These are phyloP conservation scores for Ficedula albicollis DNA, from an alignment of 2,797 vertebrate genomes.

Conservation along the genomic window DNA sequence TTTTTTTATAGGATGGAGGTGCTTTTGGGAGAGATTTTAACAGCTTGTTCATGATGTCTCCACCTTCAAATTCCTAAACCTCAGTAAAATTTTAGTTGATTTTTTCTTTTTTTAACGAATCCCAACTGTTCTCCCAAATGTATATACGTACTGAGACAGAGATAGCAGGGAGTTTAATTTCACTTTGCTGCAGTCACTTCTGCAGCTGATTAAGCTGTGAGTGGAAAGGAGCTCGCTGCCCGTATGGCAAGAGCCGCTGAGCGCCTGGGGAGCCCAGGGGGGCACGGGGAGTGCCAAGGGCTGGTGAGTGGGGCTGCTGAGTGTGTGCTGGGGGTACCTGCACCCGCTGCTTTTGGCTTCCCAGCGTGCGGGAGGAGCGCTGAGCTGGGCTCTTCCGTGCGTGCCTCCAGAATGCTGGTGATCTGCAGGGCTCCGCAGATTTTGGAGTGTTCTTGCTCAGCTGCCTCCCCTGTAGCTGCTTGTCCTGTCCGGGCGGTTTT, in stretches of 20 bases:
- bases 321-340: too few species aligned
- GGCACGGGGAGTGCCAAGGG: accelerated
- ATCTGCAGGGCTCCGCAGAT: neutral
- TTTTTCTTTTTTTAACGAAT: neutral
- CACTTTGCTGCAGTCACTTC: neutral
- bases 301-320: neutral
- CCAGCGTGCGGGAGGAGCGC: neutral
- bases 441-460: neutral
- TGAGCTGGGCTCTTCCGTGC: accelerated
- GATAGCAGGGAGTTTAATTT: neutral
- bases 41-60: neutral
- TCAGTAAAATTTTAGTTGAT: neutral
- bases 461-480: neutral
- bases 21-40: neutral
- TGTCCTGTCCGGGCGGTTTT: neutral
- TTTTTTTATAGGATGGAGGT: neutral
- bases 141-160: neutral
- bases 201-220: neutral
- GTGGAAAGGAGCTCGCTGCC: neutral
- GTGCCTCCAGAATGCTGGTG: accelerated
- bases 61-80: neutral
- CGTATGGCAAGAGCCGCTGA: neutral
- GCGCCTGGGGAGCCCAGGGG: neutral
- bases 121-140: neutral
- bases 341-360: neutral